Evolutionary conservation across 1,140 invertebrate genomes (phyloP).

Genomic region (Diuraphis noxia): DNA sequence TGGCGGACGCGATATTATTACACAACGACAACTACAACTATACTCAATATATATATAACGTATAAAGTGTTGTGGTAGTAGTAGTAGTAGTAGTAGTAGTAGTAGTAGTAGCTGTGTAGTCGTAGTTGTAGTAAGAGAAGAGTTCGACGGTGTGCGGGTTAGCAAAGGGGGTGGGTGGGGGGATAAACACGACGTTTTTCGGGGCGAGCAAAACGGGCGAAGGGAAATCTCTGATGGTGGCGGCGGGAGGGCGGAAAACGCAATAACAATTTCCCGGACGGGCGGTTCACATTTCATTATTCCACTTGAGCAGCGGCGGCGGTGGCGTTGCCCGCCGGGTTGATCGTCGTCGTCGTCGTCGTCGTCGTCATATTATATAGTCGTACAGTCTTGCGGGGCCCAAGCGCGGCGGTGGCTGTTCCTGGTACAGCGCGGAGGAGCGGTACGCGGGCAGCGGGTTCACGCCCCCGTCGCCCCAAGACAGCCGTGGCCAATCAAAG

Average conservation of each 20-base stretch:
- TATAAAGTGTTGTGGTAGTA: neutral
- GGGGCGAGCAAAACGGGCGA: constrained; percentile 35
- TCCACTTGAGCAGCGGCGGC: constrained; percentile 29
- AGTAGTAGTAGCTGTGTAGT: neutral
- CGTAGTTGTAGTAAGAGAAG: neutral
- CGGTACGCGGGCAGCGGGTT: constrained; percentile 23
- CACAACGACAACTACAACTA: neutral
- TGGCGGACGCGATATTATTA: constrained; percentile 51
- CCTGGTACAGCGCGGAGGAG: neutral
- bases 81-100: neutral
- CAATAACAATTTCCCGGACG: constrained; percentile 54
- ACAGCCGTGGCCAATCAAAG: constrained; percentile 52
- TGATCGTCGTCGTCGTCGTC: constrained; percentile 30
- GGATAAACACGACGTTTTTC: constrained; percentile 45
- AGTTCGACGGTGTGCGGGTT: neutral
- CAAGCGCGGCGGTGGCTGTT: neutral
- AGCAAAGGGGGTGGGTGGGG: neutral
- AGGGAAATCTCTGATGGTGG: constrained; percentile 38
- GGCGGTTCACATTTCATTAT: constrained; percentile 50
- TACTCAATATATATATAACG: neutral
- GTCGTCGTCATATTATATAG: neutral
- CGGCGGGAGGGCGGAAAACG: constrained; percentile 13
- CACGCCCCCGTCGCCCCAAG: constrained; percentile 48
- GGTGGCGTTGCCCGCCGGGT: constrained; percentile 20
- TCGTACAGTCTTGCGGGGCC: neutral